Evolutionary conservation across 2,113 vertebrate genomes (phyloP), one percentile per base, ranked within the genome.

Genomic region (Cichladusa arquata): DNA sequence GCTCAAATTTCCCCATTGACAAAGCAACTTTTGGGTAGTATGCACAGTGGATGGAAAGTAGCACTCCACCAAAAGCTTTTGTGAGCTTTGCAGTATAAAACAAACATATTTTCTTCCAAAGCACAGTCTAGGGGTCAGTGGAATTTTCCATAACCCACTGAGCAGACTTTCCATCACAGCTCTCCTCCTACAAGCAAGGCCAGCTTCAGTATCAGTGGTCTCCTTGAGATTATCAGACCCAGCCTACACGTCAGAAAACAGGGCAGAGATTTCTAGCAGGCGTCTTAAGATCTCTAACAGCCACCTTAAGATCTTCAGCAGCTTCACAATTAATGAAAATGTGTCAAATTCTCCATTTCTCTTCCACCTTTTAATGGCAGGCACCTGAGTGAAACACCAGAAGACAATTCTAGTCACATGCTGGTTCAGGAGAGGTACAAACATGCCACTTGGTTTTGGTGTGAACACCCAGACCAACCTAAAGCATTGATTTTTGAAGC

Each of bases 401-500:
- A 86, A 51, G 13, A 65, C 10, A 61, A 26, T n/a, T 66, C 19
- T 10, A 76, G 29, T 20, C 33, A 56, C 1, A 1, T 0, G 0
- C 19, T 70, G 33, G 33, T 51, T 73, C 76, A 81, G 24, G 67
- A 53, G 20, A 67, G 13, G 14, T 34, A 77, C 10, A 64, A 64
- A 72, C 12, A 54, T 2, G 2, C 17, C 19, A 56, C 42, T 70
- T 42, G 19, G 14, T 44, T 80, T 86, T 65, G 12, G 33, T 53
- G 10, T n/a, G 23, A 81, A 51, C 26, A 86, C 12, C 33, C 14
- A 56, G n/a, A 34, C 15, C 47, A 54, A 18, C 22, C 6, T 25
- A 7, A 71, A 65, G 24, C 2, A 8, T 3, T 3, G n/a, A 29
- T 40, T 88, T 74, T 50, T 86, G 23, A 61, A 71, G 31, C 4